These are phyloP conservation scores for Empis livida DNA, from an alignment of 2,888 invertebrate species.

Conservation along the genomic window DNA sequence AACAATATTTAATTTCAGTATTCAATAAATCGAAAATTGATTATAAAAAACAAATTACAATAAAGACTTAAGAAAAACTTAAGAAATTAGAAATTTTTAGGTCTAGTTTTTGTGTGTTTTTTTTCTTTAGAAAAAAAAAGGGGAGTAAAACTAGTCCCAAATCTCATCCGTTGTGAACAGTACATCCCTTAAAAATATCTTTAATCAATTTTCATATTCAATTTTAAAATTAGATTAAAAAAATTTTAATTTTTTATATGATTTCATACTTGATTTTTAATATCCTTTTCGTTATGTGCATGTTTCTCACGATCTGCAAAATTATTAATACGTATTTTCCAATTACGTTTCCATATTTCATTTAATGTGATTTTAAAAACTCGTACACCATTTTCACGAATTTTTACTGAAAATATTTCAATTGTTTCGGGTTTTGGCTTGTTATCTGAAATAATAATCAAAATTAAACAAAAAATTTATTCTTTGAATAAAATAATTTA, in stretches of 20 bases:
- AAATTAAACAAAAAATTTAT: conserved; percentile 9
- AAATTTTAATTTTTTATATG: not conserved
- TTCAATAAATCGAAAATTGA: too few relatives aligned
- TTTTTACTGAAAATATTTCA: conserved; percentile 50
- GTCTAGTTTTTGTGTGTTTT: too few relatives aligned
- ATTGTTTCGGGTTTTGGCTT: conserved; percentile 60
- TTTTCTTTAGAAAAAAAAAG: too few relatives aligned
- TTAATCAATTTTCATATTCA: not conserved
- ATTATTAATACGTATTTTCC: conserved; percentile 57
- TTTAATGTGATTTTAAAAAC: conserved; percentile 47
- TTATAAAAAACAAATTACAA: too few relatives aligned
- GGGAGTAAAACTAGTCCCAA: too few relatives aligned
- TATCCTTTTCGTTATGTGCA: conserved; percentile 52
- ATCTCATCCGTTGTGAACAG: too few relatives aligned
- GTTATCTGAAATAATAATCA: conserved; percentile 43
- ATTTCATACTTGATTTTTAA: conserved; percentile 48
- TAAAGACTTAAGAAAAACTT: too few relatives aligned
- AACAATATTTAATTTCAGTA: too few relatives aligned
- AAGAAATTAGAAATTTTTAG: too few relatives aligned
- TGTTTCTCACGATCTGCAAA: conserved; percentile 56
- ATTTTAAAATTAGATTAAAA: not conserved
- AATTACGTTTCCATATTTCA: conserved; percentile 56
- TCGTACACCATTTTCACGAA: conserved; percentile 39
- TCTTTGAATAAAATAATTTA: not conserved
- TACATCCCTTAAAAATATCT: too few relatives aligned